A percentile compares a stretch with the other conserved stretches of the same genome.
phyloP scores from a whole-genome alignment of 2,113 vertebrate species.

The Candoia aspera region DNA sequence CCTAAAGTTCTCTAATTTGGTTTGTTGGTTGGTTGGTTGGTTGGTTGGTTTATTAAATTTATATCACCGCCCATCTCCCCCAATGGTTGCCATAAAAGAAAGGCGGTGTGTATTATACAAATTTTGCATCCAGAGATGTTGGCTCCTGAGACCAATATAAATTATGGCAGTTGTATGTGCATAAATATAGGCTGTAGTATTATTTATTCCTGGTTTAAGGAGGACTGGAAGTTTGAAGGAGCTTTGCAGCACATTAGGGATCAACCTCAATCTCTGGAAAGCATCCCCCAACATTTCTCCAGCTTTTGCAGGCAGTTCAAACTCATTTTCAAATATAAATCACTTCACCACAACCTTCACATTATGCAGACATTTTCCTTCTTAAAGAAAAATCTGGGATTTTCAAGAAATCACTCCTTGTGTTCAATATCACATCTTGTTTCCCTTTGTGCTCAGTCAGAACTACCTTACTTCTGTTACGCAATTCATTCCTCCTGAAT shows the following conservation, averaged over 20 bases:
- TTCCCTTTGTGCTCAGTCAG: too few species aligned
- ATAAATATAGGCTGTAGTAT: background rate
- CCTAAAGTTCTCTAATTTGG: too few species aligned
- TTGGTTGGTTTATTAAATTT: too few species aligned
- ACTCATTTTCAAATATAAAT: background rate
- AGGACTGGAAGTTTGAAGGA: background rate
- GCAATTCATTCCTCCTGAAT: background rate
- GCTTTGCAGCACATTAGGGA: too few species aligned
- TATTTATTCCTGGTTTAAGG: background rate
- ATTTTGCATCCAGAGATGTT: background rate
- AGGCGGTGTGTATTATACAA: background rate
- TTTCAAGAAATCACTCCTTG: background rate
- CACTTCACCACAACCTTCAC: too few species aligned
- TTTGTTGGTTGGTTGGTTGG: too few species aligned
- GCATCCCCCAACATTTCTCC: background rate
- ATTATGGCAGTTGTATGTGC: background rate
- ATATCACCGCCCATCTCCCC: too few species aligned
- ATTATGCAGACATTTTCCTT: background rate
- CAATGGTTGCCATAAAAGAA: background rate
- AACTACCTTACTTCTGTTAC: too few species aligned
- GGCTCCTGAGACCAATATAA: background rate
- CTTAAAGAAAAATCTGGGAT: background rate
- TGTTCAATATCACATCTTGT: background rate
- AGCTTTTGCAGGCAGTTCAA: background rate
- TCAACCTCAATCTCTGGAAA: background rate